Evolutionary conservation across 2,888 invertebrate species (phyloP).

Genomic region (Heliconius charithonia): DNA sequence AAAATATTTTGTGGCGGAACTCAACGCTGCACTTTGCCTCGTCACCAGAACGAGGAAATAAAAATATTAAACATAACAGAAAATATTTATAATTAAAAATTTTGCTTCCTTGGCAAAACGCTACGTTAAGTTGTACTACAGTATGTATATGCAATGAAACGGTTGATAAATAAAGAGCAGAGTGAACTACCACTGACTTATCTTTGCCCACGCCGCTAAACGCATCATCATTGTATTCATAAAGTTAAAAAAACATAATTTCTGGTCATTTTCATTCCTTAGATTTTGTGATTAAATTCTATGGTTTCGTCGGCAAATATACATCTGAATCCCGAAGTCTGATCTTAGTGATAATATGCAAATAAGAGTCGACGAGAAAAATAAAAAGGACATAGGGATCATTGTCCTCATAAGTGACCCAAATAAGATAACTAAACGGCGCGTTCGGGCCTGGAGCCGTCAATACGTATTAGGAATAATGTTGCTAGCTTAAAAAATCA

Average conservation of each 20-base stretch:
- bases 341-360: constrained; percentile 80
- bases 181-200: neutral
- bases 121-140: no score
- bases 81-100: no score
- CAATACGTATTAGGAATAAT: constrained; percentile 78
- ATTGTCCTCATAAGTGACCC: constrained; percentile 76
- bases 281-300: constrained; percentile 57
- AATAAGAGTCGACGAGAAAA: constrained; percentile 74
- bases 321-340: constrained; percentile 74
- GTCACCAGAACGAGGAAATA: no score
- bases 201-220: neutral
- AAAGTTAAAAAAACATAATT: constrained; percentile 19
- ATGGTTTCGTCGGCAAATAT: constrained; percentile 76
- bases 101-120: no score
- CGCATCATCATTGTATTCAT: neutral
- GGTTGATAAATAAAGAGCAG: neutral
- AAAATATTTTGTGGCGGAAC: no score
- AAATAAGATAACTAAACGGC: constrained; percentile 77
- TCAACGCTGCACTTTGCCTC: no score
- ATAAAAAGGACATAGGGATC: constrained; percentile 75
- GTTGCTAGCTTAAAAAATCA: constrained; percentile 58
- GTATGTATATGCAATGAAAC: no score
- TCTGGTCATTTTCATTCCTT: constrained; percentile 45
- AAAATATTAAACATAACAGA: no score
- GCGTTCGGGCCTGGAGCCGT: constrained; percentile 65